Percentiles rank a stretch among this genome's conserved stretches.
Conservation (phyloP, 2,797 vertebrate genomes). For the Potorous gilbertii region DNA sequence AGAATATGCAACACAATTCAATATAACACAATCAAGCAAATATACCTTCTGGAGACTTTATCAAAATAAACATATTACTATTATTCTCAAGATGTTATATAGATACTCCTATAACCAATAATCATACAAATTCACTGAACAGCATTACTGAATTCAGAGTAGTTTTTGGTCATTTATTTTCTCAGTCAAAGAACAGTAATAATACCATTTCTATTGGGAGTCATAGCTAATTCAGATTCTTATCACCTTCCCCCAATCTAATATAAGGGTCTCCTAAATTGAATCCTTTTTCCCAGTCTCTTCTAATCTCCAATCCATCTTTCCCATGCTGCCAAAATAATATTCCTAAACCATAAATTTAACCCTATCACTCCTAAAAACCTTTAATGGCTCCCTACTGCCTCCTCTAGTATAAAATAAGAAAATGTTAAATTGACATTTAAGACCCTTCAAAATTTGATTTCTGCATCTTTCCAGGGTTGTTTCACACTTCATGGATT, state of each 20-base stretch:
- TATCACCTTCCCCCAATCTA: background rate
- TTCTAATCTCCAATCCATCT: background rate
- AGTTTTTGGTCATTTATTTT: background rate
- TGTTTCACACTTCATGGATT: background rate
- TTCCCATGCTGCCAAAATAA: background rate
- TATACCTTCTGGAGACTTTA: background rate
- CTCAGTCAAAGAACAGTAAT: background rate
- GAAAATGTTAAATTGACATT: background rate
- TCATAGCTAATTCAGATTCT: background rate
- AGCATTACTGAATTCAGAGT: background rate
- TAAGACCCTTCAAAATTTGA: background rate
- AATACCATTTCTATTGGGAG: background rate
- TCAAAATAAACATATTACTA: background rate
- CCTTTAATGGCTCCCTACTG: background rate
- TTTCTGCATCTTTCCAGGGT: background rate
- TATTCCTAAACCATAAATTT: background rate
- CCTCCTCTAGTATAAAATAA: background rate
- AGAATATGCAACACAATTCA: background rate
- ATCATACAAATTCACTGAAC: background rate
- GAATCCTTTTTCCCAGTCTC: background rate
- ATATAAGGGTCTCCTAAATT: background rate
- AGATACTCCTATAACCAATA: background rate
- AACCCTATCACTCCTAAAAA: background rate
- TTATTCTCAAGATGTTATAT: background rate
- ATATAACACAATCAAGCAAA: background rate